These are phyloP conservation scores for Parasteatoda lunata DNA, from an alignment of 2,888 invertebrate genomes.

Conservation along the genomic window DNA sequence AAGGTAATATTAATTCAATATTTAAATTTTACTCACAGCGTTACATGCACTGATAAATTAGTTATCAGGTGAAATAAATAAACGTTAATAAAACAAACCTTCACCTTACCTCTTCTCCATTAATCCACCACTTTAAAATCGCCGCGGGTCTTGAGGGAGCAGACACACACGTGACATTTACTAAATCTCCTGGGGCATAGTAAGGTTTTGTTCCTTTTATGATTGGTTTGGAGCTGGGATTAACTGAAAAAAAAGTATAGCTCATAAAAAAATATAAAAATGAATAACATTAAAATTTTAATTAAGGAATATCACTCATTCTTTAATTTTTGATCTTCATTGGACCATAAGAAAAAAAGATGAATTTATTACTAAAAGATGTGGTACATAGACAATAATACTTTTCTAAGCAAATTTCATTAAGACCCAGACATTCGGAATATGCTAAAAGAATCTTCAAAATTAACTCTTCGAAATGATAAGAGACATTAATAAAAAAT, in stretches of 20 bases:
- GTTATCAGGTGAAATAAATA: not conserved
- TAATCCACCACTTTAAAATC: conserved; percentile 69
- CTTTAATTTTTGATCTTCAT: not conserved
- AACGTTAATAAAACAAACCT: not conserved
- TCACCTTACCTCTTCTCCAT: conserved; percentile 60
- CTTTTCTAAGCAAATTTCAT: not conserved
- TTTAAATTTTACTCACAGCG: too few species aligned
- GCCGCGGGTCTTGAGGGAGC: conserved; percentile 70
- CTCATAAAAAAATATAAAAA: not conserved
- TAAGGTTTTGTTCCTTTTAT: conserved; percentile 59
- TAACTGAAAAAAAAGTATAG: conserved; percentile 48
- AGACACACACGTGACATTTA: conserved; percentile 69
- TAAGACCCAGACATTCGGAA: not conserved
- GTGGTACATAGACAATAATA: not conserved
- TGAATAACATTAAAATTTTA: not conserved
- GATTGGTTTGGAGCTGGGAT: conserved; percentile 66
- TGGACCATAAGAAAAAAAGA: not conserved
- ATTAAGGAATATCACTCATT: not conserved
- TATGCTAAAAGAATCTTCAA: not conserved
- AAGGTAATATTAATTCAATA: too few species aligned
- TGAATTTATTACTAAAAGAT: too few species aligned
- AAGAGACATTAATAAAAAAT: too few species aligned
- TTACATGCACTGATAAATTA: too few species aligned
- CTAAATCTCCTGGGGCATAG: conserved; percentile 64
- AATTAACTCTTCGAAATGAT: not conserved